Evolutionary conservation across 1,140 invertebrate species (phyloP).

Genomic region (Cydia fagiglandana): DNA sequence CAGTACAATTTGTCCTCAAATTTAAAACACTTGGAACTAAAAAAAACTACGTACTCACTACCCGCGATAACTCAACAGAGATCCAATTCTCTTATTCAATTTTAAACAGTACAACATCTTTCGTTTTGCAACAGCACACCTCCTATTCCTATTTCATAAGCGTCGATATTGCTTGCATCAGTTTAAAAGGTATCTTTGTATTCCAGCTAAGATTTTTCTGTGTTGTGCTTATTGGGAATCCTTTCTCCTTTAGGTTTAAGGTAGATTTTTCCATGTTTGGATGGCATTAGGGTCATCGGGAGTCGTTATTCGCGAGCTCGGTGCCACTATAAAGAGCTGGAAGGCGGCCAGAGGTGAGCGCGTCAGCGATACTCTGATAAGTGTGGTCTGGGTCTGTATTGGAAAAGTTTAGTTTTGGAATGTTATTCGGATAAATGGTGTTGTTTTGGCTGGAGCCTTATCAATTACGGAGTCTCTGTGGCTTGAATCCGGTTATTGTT

Average conservation of each 20-base stretch:
- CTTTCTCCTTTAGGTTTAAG: background rate
- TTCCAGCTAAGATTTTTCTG: background rate
- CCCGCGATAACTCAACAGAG: slow-evolving; percentile 39
- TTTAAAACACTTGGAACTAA: slow-evolving; percentile 38
- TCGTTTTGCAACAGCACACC: background rate
- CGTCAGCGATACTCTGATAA: slow-evolving; percentile 27
- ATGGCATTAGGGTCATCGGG: background rate
- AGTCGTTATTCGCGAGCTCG: slow-evolving; percentile 14
- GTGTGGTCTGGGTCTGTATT: slow-evolving; percentile 31
- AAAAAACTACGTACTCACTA: slow-evolving; percentile 37
- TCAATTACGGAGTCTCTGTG: slow-evolving; percentile 12
- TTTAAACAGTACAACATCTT: slow-evolving; percentile 36
- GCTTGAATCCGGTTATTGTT: slow-evolving; percentile 16
- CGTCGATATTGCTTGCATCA: slow-evolving; percentile 20
- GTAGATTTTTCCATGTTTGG: background rate
- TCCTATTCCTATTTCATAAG: background rate
- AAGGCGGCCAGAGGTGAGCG: slow-evolving; percentile 10
- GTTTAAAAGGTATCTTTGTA: slow-evolving; percentile 28
- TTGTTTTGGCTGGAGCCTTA: slow-evolving; percentile 23
- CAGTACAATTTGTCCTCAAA: slow-evolving; percentile 38
- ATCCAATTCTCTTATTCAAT: slow-evolving; percentile 44
- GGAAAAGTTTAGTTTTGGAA: slow-evolving; percentile 26
- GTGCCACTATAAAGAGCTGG: background rate
- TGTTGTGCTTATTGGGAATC: background rate
- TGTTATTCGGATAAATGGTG: slow-evolving; percentile 28